Conservation (phyloP, 2,113 vertebrate genomes). For the Psammodynastes pulverulentus region DNA sequence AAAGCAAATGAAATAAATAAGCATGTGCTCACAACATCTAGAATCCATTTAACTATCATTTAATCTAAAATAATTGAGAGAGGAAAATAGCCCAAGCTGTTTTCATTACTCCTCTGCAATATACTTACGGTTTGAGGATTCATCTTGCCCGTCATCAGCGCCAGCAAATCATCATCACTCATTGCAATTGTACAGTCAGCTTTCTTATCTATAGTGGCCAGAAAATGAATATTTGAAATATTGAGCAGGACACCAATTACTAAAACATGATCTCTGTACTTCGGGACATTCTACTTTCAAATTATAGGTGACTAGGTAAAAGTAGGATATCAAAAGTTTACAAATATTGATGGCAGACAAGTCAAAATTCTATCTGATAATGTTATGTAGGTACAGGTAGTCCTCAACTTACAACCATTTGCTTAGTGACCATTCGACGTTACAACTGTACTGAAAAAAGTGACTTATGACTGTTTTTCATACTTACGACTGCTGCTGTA, state of each 20-base stretch:
- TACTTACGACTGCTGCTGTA: background rate
- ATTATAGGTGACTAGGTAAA: background rate
- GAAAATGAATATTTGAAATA: background rate
- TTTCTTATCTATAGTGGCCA: constrained; percentile 75
- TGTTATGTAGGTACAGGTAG: background rate
- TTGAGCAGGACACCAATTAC: background rate
- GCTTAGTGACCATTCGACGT: background rate
- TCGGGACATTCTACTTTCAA: background rate
- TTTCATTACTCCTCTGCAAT: background rate
- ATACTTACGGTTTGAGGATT: constrained; percentile 88
- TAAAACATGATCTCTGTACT: background rate
- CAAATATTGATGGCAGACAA: background rate
- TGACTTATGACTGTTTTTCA: background rate
- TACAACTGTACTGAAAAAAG: background rate
- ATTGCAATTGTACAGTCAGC: constrained; percentile 86
- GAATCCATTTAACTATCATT: background rate
- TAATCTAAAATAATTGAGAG: background rate
- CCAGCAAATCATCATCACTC: constrained; percentile 82
- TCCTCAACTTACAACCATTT: background rate
- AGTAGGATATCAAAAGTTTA: background rate
- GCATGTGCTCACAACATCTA: constrained; percentile 27
- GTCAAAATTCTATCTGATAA: background rate
- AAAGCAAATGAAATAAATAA: background rate
- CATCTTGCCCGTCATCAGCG: constrained; percentile 89
- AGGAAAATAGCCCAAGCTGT: background rate